Conservation (phyloP, 2,113 vertebrate species). For the Tragelaphus imberbis region DNA sequence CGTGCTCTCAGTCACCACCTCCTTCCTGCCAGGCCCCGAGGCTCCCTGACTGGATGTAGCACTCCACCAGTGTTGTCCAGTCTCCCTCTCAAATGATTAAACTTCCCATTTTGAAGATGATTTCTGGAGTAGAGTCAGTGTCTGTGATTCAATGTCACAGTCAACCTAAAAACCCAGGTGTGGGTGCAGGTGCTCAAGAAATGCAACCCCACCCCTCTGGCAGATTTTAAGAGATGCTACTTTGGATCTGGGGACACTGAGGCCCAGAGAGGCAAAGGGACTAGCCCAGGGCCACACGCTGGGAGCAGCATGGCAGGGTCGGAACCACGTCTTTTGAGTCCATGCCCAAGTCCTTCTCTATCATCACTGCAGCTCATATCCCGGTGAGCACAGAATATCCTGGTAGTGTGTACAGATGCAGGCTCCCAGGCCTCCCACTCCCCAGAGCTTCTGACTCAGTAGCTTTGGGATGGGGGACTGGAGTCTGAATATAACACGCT, state of each 20-base stretch:
- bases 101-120: not conserved
- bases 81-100: not conserved
- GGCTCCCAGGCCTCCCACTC: not conserved
- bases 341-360: not conserved
- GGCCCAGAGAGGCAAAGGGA: not conserved
- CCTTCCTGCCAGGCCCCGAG: not conserved
- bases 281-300: not conserved
- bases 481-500: not conserved
- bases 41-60: not conserved
- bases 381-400: not conserved
- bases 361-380: not conserved
- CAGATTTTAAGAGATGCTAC: not conserved
- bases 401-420: not conserved
- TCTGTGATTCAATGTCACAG: not conserved
- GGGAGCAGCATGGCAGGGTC: not conserved
- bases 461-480: not conserved
- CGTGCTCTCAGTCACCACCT: not conserved
- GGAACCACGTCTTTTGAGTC: not conserved
- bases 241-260: not conserved
- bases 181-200: not conserved
- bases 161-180: not conserved
- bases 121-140: not conserved
- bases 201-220: not conserved
- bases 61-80: accelerated
- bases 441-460: not conserved